These are phyloP conservation scores for Cichladusa arquata DNA, from an alignment of 2,113 vertebrate genomes.

Conservation along the genomic window DNA sequence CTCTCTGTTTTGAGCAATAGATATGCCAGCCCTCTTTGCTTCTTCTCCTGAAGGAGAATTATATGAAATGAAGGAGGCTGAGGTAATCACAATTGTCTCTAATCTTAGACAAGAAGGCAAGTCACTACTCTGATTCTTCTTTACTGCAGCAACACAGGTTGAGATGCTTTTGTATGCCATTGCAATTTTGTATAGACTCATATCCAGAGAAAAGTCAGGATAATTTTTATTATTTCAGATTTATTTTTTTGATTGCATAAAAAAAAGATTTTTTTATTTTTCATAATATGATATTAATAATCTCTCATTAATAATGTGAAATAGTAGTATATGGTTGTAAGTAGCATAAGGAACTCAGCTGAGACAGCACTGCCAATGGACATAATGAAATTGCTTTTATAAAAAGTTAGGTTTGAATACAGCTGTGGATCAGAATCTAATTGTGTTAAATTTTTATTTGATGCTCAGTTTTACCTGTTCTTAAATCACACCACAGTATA, in stretches of 20 bases:
- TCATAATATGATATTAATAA: not conserved
- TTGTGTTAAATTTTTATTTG: not conserved
- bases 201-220: not conserved
- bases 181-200: not conserved
- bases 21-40: not conserved
- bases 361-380: not conserved
- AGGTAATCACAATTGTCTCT: not conserved
- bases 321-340: not conserved
- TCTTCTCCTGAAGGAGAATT: not conserved
- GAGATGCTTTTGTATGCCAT: not conserved
- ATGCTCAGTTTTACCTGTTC: not conserved
- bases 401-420: not conserved
- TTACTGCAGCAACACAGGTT: not conserved
- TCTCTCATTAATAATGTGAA: not conserved
- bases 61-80: not conserved
- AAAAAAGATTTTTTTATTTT: not conserved
- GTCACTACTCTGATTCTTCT: not conserved
- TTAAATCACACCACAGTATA: not conserved
- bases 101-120: not conserved
- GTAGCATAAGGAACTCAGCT: not conserved
- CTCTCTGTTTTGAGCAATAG: slow-evolving; percentile 11
- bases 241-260: not conserved
- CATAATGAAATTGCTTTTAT: not conserved
- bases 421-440: not conserved
- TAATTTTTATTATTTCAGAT: not conserved